These are phyloP conservation scores for Anoplius nigerrimus DNA, from an alignment of 2,888 invertebrate species.

Conservation along the genomic window DNA sequence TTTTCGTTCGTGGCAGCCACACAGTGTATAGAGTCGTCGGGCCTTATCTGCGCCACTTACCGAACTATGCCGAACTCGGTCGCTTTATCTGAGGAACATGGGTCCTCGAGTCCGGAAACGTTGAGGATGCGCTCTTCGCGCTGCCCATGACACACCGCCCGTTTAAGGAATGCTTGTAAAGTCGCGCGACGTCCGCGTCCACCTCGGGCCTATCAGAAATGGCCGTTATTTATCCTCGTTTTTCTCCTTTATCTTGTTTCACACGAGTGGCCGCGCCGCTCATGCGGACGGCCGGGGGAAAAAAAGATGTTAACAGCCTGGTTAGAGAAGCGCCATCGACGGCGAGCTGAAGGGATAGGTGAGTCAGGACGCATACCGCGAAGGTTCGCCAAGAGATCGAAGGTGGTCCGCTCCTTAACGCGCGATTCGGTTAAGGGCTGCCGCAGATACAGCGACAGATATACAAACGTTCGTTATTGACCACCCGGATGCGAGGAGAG, in stretches of 20 bases:
- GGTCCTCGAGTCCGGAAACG: constrained; percentile 47
- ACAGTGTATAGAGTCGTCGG: not conserved
- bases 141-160: constrained; percentile 27
- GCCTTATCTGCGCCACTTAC: constrained; percentile 59
- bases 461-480: no score
- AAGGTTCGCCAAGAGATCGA: no score
- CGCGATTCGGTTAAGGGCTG: no score
- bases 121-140: constrained; percentile 37
- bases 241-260: constrained; percentile 52
- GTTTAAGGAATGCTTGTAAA: constrained; percentile 47
- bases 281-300: no score
- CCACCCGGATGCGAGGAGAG: no score
- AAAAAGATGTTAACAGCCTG: no score
- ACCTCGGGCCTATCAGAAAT: constrained; percentile 24
- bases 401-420: no score
- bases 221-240: constrained; percentile 50
- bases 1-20: not conserved
- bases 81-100: constrained; percentile 53
- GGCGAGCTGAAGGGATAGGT: no score
- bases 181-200: constrained; percentile 10
- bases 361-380: no score
- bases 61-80: constrained; percentile 55
- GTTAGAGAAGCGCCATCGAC: no score
- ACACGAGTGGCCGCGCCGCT: constrained; percentile 24
- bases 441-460: no score